Base-by-base conservation (phyloP, 2,113 vertebrate genomes). In the Nibea albiflora region DNA sequence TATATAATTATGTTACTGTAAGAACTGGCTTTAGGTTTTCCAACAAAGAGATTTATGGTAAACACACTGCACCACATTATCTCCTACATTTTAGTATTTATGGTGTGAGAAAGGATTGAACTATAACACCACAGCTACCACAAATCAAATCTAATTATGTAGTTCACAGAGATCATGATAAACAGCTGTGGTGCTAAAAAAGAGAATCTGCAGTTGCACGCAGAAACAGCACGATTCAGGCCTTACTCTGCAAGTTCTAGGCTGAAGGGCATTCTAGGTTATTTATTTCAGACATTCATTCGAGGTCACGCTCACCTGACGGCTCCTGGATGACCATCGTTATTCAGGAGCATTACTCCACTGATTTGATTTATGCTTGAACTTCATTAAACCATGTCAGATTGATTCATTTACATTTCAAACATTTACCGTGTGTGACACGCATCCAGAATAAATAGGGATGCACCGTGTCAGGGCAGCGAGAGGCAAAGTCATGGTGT, bases 271-370 rank as follows among this genome's bases (percentile, higher is more conserved):
- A 64, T 73, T 66, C 54, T 26, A 11, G 10, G 22, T 49, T 80
- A 28, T 79, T 80, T 81, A 61, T 82, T 70, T 57, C 71, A 68
- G 67, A 14, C 47, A 11, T 71, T 31, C 11, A 56, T 69, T 81
- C 57, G 86, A 85, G 90, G 89, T 89, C 85, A 87, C 82, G 56
- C 69, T 73, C 71, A 75, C 50, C 80, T 24, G 50, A 73, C 26
- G 0, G 56, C 73, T 76, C 65, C 58, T 20, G 67, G 69, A 14
- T 84, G 81, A 77, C 76, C 79, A 47, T 85, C 17, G 24, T 78
- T 83, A 82, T 78, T 78, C 75, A 64, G 69, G 28, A 63, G 47
- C 62, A 70, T 56, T 61, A 50, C 80, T 79, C 61, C 39, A 22
- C 58, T 78, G 78, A 89, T 78, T 85, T 63, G 54, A 81, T 88